phyloP scores from a whole-genome alignment of 2,113 vertebrate species.

The Parotia lawesii region DNA sequence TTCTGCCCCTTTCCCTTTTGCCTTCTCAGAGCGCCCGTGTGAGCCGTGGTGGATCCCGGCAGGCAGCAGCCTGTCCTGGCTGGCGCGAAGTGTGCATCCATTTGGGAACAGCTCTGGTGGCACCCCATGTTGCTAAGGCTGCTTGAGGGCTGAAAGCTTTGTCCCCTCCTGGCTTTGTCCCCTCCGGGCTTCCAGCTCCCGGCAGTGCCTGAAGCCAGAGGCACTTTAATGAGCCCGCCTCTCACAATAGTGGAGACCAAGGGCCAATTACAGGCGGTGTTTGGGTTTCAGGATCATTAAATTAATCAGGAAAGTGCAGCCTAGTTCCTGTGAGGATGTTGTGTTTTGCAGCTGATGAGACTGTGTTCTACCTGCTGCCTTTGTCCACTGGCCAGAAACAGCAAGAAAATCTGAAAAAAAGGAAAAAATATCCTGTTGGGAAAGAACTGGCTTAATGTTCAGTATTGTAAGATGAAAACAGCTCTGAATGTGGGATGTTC shows the following conservation, averaged over 20 bases:
- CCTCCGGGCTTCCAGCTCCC: neutral
- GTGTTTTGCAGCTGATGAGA: neutral
- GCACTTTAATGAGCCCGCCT: conserved; percentile 7
- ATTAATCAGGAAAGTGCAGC: neutral
- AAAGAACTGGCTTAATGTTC: neutral
- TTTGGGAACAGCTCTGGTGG: neutral
- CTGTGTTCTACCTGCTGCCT: neutral
- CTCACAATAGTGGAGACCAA: neutral
- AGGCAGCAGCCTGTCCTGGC: neutral
- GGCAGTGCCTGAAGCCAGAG: neutral
- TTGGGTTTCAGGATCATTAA: conserved; percentile 31
- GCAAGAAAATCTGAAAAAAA: neutral
- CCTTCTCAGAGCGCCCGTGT: neutral
- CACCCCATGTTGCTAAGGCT: neutral
- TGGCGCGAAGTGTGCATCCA: rapidly evolving
- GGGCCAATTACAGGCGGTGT: neutral
- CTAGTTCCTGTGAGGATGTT: neutral
- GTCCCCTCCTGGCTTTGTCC: neutral
- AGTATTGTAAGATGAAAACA: neutral
- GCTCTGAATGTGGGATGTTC: neutral
- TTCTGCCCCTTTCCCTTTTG: neutral
- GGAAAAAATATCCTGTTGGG: neutral
- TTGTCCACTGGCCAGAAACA: neutral
- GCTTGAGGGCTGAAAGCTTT: neutral
- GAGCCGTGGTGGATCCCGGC: rapidly evolving